Conservation (phyloP, 2,888 invertebrate species). For the Idaea aversata region DNA sequence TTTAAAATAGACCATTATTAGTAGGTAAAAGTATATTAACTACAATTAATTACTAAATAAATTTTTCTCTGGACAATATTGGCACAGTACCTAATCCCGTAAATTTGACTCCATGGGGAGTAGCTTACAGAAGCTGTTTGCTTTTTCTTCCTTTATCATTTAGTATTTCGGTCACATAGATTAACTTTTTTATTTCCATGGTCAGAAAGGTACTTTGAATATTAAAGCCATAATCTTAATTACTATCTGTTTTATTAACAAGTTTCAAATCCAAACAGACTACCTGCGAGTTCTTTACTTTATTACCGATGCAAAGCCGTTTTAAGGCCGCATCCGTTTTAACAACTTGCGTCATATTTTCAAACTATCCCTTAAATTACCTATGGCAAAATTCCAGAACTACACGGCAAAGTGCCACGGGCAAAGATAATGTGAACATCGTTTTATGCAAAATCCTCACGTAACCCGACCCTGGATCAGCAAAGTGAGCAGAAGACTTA, state of each 20-base stretch:
- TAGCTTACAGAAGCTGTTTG: too few relatives aligned
- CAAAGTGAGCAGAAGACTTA: slow-evolving; percentile 31
- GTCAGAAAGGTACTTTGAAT: neutral
- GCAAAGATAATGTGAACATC: slow-evolving; percentile 44
- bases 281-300: slow-evolving; percentile 21
- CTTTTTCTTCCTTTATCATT: too few relatives aligned
- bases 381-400: slow-evolving; percentile 52
- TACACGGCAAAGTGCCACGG: slow-evolving; percentile 35
- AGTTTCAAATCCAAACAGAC: neutral
- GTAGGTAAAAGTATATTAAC: too few relatives aligned
- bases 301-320: slow-evolving; percentile 25
- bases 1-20: too few relatives aligned
- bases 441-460: slow-evolving; percentile 55
- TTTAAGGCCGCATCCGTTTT: slow-evolving; percentile 24
- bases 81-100: too few relatives aligned
- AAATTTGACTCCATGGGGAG: too few relatives aligned
- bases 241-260: neutral
- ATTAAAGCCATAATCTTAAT: neutral
- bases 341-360: slow-evolving; percentile 38
- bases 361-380: slow-evolving; percentile 27
- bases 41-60: too few relatives aligned
- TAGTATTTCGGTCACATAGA: too few relatives aligned
- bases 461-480: slow-evolving; percentile 32
- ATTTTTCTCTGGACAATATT: too few relatives aligned
- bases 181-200: too few relatives aligned